Evolutionary conservation across 2,113 vertebrate species (phyloP).

Genomic region (Crypturellus undulatus): DNA sequence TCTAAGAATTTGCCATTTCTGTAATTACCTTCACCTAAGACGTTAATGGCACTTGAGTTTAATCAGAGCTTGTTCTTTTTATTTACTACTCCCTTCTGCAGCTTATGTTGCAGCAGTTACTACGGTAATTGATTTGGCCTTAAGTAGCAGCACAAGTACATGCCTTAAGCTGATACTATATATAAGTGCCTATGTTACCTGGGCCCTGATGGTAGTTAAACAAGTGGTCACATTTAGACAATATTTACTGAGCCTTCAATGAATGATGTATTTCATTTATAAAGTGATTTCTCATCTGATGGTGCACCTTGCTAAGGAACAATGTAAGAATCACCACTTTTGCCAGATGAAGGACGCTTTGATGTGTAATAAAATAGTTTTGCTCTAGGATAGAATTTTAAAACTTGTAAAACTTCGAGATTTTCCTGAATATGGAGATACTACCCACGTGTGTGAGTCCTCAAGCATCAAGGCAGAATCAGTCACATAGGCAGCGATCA

Average conservation of each 20-base stretch:
- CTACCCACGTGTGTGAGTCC: neutral
- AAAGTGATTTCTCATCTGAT: neutral
- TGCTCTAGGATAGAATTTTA: neutral
- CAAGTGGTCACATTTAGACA: neutral
- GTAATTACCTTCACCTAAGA: neutral
- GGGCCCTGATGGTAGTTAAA: neutral
- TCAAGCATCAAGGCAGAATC: accelerated
- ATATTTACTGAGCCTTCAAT: neutral
- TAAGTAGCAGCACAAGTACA: neutral
- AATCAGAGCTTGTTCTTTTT: neutral
- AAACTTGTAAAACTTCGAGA: neutral
- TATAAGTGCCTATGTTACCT: neutral
- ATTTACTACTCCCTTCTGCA: neutral
- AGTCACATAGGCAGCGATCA: neutral
- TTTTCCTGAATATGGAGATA: neutral
- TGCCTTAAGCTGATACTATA: neutral
- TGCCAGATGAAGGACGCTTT: neutral
- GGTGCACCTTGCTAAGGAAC: neutral
- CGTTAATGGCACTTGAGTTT: neutral
- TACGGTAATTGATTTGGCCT: neutral
- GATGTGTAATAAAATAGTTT: neutral
- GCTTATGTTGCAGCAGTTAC: neutral
- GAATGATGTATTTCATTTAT: neutral
- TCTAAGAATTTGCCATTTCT: neutral
- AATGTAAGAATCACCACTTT: neutral